A percentile compares a stretch with the other conserved stretches of the same genome.
Evolutionary conservation across 2,888 invertebrate genomes (phyloP).

Genomic region (Zeuzera pyrina): DNA sequence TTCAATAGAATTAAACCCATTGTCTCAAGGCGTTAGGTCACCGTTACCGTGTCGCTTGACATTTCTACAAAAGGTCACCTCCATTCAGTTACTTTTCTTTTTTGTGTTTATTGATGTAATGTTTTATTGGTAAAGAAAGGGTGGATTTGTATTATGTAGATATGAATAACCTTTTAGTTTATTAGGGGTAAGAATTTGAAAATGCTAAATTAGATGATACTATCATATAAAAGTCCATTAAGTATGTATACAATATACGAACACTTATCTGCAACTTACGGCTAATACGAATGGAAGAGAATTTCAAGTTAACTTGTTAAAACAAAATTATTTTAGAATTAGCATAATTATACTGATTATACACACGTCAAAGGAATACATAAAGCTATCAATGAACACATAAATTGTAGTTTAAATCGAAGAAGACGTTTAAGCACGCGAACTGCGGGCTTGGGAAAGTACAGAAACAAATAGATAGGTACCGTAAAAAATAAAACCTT

Average conservation of each 20-base stretch:
- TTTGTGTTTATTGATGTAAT: constrained; percentile 50
- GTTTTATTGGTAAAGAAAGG: constrained; percentile 54
- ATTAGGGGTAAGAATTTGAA: background rate
- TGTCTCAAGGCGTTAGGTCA: constrained; percentile 62
- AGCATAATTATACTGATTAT: constrained; percentile 45
- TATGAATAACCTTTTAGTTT: constrained; percentile 44
- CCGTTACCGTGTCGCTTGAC: constrained; percentile 56
- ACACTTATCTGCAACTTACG: too few relatives aligned
- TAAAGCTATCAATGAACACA: constrained; percentile 52
- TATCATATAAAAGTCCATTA: constrained; percentile 4
- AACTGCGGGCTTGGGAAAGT: constrained; percentile 41
- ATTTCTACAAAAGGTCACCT: constrained; percentile 68
- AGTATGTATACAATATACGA: too few relatives aligned
- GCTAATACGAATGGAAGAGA: too few relatives aligned
- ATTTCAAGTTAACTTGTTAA: too few relatives aligned
- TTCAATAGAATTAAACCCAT: constrained; percentile 60
- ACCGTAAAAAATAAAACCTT: constrained; percentile 32
- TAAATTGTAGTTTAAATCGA: constrained; percentile 52
- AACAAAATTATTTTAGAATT: constrained; percentile 34
- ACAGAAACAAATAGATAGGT: constrained; percentile 35
- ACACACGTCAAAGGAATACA: constrained; percentile 37
- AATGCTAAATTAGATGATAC: too few relatives aligned
- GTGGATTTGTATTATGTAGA: constrained; percentile 60
- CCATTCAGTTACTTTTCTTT: constrained; percentile 58
- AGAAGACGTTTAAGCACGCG: constrained; percentile 41